phyloP scores from a whole-genome alignment of 2,888 invertebrate genomes.

The Lasioglossum marginatum region DNA sequence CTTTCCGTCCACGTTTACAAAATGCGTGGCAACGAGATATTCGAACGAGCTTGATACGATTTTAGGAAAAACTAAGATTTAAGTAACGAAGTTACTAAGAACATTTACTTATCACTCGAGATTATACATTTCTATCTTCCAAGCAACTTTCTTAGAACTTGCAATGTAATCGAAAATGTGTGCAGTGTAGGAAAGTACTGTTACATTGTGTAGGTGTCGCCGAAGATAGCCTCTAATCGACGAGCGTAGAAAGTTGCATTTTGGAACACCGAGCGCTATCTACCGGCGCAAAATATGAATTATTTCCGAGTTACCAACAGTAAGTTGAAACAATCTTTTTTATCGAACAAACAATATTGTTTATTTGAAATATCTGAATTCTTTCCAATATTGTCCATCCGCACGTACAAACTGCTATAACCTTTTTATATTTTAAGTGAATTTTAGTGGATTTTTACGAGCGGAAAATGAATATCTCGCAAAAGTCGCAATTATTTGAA shows the following conservation, averaged over 20 bases:
- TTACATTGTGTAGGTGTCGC: not conserved
- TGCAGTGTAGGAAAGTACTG: not conserved
- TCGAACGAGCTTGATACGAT: not conserved
- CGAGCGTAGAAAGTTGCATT: not conserved
- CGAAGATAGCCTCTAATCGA: constrained; percentile 16
- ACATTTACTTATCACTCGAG: not conserved
- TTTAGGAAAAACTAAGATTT: not conserved
- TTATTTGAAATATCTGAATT: constrained; percentile 16
- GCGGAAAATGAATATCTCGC: not conserved
- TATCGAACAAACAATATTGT: constrained; percentile 56
- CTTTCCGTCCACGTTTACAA: not conserved
- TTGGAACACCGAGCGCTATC: constrained; percentile 17
- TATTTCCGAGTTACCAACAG: constrained; percentile 19
- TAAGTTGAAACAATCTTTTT: constrained; percentile 7
- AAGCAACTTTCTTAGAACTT: not conserved
- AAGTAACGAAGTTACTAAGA: no score
- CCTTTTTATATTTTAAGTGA: not conserved
- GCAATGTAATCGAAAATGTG: not conserved
- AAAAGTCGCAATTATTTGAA: not conserved
- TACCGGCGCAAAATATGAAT: not conserved
- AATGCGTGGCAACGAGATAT: not conserved
- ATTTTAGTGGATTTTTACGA: not conserved
- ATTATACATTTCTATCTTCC: not conserved
- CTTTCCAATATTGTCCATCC: not conserved
- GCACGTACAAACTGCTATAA: not conserved